A percentile compares a stretch with the other conserved stretches of the same genome.
Conservation (phyloP, 2,888 invertebrate species). For the Phengaris arion region DNA sequence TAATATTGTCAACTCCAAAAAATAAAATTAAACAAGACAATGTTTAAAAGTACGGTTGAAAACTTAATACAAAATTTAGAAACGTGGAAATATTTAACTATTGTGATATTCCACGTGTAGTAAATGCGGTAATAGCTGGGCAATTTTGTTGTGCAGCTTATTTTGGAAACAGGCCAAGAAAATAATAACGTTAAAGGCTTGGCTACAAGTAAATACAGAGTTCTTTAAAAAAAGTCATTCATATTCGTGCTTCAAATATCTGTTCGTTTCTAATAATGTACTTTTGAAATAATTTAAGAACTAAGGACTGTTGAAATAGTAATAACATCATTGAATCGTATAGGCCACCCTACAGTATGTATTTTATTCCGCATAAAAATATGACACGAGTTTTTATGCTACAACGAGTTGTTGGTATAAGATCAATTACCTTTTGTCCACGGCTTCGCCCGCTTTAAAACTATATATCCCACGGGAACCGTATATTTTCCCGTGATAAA, state of each 20-base stretch:
- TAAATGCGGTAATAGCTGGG: conserved; percentile 29
- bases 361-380: too few relatives aligned
- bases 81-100: conserved; percentile 22
- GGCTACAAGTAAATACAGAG: conserved; percentile 28
- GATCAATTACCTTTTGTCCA: too few relatives aligned
- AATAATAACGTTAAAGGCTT: conserved; percentile 31
- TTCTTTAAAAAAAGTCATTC: conserved; percentile 13
- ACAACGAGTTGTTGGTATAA: too few relatives aligned
- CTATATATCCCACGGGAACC: too few relatives aligned
- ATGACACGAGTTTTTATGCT: too few relatives aligned
- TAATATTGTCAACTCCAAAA: background rate
- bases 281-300: too few relatives aligned
- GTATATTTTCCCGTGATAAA: too few relatives aligned
- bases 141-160: conserved; percentile 27
- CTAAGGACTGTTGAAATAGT: too few relatives aligned
- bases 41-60: conserved; percentile 7
- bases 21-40: background rate
- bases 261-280: background rate
- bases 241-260: conserved; percentile 13
- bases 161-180: conserved; percentile 31
- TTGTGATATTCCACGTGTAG: conserved; percentile 24
- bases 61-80: conserved; percentile 9
- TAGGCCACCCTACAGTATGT: too few relatives aligned
- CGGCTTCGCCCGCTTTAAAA: too few relatives aligned
- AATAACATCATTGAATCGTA: too few relatives aligned